Evolutionary conservation across 2,797 vertebrate genomes (phyloP).

Genomic region (Sitta carolinensis): DNA sequence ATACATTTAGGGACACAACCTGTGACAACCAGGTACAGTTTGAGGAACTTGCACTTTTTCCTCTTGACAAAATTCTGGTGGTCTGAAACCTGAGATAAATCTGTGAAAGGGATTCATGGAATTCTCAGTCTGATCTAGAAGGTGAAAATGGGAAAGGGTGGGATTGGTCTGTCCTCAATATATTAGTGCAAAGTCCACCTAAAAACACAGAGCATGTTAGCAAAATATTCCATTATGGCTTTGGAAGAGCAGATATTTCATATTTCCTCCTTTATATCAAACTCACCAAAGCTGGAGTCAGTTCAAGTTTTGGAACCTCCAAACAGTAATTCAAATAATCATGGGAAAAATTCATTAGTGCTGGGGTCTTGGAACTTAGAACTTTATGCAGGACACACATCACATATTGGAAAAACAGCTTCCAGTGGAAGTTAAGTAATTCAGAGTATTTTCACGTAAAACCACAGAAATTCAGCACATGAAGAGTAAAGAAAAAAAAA

Average conservation of each 20-base stretch:
- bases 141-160: not conserved
- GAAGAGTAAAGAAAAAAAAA: not conserved
- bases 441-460: not conserved
- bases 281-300: not conserved
- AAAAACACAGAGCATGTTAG: not conserved
- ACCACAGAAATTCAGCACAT: not conserved
- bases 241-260: not conserved
- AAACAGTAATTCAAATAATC: not conserved
- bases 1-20: accelerated
- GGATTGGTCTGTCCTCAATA: not conserved
- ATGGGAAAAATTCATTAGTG: not conserved
- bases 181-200: not conserved
- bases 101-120: not conserved
- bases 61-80: not conserved
- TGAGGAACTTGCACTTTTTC: not conserved
- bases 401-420: not conserved
- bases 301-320: not conserved
- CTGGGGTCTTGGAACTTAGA: not conserved
- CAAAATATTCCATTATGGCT: not conserved
- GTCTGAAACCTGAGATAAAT: not conserved
- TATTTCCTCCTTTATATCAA: not conserved
- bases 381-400: not conserved
- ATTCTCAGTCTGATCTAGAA: not conserved
- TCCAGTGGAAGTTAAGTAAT: not conserved
- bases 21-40: too few relatives aligned